Conservation (phyloP, 2,888 invertebrate genomes). For the Zaprionus lineosus region DNA sequence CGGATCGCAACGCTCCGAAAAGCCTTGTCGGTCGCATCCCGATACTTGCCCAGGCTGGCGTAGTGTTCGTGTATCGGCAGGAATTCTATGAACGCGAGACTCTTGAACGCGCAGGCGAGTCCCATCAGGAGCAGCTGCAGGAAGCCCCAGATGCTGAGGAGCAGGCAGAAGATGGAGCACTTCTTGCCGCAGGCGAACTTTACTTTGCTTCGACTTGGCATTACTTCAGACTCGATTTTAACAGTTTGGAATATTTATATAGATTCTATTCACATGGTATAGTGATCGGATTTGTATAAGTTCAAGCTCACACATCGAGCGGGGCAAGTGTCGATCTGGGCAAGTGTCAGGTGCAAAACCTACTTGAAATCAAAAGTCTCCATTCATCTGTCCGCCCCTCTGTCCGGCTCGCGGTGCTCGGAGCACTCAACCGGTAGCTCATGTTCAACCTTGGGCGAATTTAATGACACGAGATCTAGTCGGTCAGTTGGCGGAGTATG, state of each 20-base stretch:
- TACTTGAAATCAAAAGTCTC: constrained; percentile 57
- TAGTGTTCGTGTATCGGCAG: constrained; percentile 16
- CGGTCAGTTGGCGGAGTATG: constrained; percentile 58
- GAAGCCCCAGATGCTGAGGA: constrained; percentile 51
- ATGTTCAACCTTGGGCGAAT: constrained; percentile 63
- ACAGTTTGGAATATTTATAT: background rate
- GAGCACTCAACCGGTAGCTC: constrained; percentile 11
- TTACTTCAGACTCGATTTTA: background rate
- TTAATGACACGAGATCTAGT: constrained; percentile 66
- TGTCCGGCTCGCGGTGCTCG: constrained; percentile 8
- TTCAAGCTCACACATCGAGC: too few relatives aligned
- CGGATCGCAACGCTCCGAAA: constrained; percentile 21
- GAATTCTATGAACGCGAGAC: constrained; percentile 18
- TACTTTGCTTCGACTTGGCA: background rate
- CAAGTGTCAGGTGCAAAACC: constrained; percentile 24
- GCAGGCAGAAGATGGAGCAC: constrained; percentile 42
- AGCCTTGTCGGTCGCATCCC: constrained; percentile 11
- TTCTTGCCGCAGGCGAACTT: constrained; percentile 45
- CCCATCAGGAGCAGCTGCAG: constrained; percentile 56
- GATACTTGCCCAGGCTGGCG: constrained; percentile 15
- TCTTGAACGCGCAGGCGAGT: constrained; percentile 8
- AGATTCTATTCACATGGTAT: too few relatives aligned
- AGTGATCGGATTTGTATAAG: too few relatives aligned
- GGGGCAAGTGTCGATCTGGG: too few relatives aligned
- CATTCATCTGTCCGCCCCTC: too few relatives aligned